Evolutionary conservation across 2,797 vertebrate species (phyloP).

Genomic region (Semaprochilodus insignis): DNA sequence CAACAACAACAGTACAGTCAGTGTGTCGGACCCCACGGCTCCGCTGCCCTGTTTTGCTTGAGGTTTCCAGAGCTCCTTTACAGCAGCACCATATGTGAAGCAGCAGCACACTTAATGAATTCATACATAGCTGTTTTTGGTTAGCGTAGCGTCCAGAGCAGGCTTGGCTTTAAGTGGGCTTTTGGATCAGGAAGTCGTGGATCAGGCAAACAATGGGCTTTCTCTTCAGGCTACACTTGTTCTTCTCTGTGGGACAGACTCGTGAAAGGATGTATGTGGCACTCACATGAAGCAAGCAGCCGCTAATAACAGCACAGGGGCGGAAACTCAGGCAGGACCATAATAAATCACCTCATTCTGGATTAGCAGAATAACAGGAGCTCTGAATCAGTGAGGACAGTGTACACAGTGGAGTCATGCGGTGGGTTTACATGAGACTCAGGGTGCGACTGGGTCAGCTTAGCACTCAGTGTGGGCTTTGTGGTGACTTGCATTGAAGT

Average conservation of each 20-base stretch:
- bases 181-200: background rate
- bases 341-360: background rate
- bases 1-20: slow-evolving; percentile 14
- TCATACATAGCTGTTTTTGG: slow-evolving; percentile 1
- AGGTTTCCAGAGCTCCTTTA: background rate
- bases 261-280: slow-evolving; percentile 11
- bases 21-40: background rate
- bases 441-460: background rate
- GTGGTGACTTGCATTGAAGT: background rate
- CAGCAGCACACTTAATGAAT: slow-evolving; percentile 11
- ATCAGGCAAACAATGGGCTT: slow-evolving; percentile 40
- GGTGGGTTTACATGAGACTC: background rate
- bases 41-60: slow-evolving; percentile 12
- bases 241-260: background rate
- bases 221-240: slow-evolving; percentile 17
- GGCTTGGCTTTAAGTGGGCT: background rate
- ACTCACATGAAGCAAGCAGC: background rate
- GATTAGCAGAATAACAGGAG: slow-evolving; percentile 33
- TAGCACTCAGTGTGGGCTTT: background rate
- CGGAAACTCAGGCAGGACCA: slow-evolving; percentile 6
- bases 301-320: background rate
- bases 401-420: background rate
- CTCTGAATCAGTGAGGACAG: background rate
- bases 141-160: background rate
- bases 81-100: slow-evolving; percentile 12